Evolutionary conservation across 2,797 vertebrate species (phyloP).

Genomic region (Hydrocynus forskahlii): DNA sequence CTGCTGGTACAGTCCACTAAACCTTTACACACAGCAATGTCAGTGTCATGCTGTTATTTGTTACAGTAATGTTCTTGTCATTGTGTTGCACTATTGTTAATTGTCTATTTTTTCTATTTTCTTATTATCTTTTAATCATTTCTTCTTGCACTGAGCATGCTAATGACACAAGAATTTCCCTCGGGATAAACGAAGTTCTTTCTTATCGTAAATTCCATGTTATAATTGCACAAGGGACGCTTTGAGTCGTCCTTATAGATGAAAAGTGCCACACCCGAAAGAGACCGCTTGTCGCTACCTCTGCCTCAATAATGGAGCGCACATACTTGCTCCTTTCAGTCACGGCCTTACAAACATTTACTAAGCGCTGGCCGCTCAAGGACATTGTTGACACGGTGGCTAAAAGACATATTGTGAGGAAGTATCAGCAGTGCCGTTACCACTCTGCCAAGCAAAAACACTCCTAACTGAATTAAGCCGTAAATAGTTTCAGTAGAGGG

Average conservation of each 20-base stretch:
- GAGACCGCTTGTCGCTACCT: neutral
- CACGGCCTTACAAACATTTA: constrained; percentile 32
- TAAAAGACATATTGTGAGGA: constrained; percentile 26
- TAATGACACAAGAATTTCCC: too few species aligned
- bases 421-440: constrained; percentile 32
- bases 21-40: too few species aligned
- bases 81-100: too few species aligned
- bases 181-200: too few species aligned
- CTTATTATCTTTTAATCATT: neutral
- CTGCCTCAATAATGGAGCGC: neutral
- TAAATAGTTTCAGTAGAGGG: constrained; percentile 25
- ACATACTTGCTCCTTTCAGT: constrained; percentile 16
- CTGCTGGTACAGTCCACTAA: too few species aligned
- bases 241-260: neutral
- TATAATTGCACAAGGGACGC: neutral
- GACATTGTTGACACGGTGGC: constrained; percentile 38
- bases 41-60: too few species aligned
- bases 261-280: neutral
- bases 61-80: too few species aligned
- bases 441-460: constrained; percentile 35
- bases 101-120: too few species aligned
- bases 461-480: constrained; percentile 43
- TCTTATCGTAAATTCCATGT: neutral
- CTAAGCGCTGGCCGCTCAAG: constrained; percentile 20
- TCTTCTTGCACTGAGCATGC: neutral